Evolutionary conservation across 2,888 invertebrate genomes (phyloP).

Genomic region (Celastrina argiolus): DNA sequence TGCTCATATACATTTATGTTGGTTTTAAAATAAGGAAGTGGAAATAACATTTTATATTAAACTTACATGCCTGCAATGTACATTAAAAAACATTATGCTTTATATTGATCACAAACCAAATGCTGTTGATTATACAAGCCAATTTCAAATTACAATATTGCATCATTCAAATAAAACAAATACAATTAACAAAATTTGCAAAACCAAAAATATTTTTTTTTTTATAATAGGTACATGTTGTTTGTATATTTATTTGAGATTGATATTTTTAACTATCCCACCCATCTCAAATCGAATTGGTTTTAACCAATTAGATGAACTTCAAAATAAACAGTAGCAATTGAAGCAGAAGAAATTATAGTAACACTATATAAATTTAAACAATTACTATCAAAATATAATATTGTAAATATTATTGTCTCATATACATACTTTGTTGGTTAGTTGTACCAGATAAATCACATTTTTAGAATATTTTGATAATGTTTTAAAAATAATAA

Average conservation of each 20-base stretch:
- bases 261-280: no score
- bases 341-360: not conserved
- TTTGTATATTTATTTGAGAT: no score
- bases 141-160: not conserved
- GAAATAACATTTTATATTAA: not conserved
- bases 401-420: slow-evolving; percentile 12
- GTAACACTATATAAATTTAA: not conserved
- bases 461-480: not conserved
- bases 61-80: not conserved
- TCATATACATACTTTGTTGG: no score
- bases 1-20: no score
- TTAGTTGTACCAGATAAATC: slow-evolving; percentile 5
- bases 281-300: no score
- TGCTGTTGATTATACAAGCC: not conserved
- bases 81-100: not conserved
- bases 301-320: no score
- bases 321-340: not conserved
- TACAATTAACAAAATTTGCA: no score
- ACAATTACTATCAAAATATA: slow-evolving; percentile 4
- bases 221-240: no score
- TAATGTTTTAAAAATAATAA: not conserved
- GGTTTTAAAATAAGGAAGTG: no score
- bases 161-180: not conserved
- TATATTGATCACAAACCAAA: not conserved
- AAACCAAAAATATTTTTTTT: no score